A percentile compares a stretch with the other conserved stretches of the same genome.
phyloP scores from a whole-genome alignment of 2,113 vertebrate genomes.

The Pachyramphus minor region DNA sequence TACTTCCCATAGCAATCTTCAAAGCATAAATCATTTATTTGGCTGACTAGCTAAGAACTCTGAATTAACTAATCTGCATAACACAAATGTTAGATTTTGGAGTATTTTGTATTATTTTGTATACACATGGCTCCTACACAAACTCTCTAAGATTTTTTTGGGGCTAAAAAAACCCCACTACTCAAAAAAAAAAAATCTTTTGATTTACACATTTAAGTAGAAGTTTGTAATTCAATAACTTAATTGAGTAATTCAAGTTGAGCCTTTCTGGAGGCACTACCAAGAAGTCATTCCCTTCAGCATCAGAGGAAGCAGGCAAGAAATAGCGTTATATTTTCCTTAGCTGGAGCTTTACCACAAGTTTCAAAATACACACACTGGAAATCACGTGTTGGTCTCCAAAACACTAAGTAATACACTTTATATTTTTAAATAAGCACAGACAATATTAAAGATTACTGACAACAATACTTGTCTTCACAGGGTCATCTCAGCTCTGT shows the following conservation, averaged over 20 bases:
- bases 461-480: not conserved
- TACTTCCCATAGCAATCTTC: not conserved
- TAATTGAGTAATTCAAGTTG: not conserved
- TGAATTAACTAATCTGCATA: not conserved
- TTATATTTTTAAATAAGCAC: not conserved
- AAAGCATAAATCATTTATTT: not conserved
- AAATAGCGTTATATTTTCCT: not conserved
- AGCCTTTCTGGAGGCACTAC: not conserved
- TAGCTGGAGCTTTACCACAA: not conserved
- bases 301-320: not conserved
- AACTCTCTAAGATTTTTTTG: accelerated
- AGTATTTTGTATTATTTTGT: not conserved
- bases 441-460: not conserved
- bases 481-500: not conserved
- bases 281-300: not conserved
- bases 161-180: accelerated
- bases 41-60: not conserved
- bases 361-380: not conserved
- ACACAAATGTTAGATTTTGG: not conserved
- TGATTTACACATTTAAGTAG: not conserved
- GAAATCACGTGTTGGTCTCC: not conserved
- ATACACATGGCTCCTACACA: not conserved
- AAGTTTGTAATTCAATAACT: not conserved
- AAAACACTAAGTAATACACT: not conserved
- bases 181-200: not conserved